phyloP scores from a whole-genome alignment of 2,888 invertebrate species.

The Drosophila formosana region DNA sequence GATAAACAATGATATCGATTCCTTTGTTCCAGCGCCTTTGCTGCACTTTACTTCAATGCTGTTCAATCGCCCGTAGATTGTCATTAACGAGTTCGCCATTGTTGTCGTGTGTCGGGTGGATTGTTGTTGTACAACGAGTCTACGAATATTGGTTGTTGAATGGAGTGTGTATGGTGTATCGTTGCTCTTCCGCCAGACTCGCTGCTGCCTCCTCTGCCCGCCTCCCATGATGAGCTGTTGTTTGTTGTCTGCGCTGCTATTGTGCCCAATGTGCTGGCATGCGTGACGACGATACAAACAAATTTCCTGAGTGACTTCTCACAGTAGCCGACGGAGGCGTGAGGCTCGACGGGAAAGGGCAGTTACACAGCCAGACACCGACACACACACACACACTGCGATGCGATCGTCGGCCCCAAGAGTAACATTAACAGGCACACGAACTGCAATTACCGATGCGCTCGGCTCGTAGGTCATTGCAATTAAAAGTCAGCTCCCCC shows the following conservation, averaged over 20 bases:
- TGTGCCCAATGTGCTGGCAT: conserved; percentile 81
- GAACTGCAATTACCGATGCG: conserved; percentile 60
- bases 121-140: neutral
- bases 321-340: conserved; percentile 18
- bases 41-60: conserved; percentile 22
- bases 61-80: conserved; percentile 49
- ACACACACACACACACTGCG: conserved; percentile 14
- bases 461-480: conserved; percentile 61
- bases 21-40: conserved; percentile 15
- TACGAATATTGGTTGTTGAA: neutral
- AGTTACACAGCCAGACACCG: conserved; percentile 18
- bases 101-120: conserved; percentile 42
- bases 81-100: conserved; percentile 47
- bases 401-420: conserved; percentile 50
- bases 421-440: conserved; percentile 21
- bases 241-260: conserved; percentile 39
- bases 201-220: conserved; percentile 2
- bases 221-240: neutral
- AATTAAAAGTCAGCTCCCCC: conserved; percentile 52
- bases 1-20: conserved; percentile 28
- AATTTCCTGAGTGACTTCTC: conserved; percentile 73
- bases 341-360: neutral
- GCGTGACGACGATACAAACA: conserved; percentile 78
- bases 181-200: conserved; percentile 39
- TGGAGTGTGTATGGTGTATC: conserved; percentile 10